These are phyloP conservation scores for Lepus timidus DNA, from an alignment of 2,113 vertebrate species.

Conservation along the genomic window DNA sequence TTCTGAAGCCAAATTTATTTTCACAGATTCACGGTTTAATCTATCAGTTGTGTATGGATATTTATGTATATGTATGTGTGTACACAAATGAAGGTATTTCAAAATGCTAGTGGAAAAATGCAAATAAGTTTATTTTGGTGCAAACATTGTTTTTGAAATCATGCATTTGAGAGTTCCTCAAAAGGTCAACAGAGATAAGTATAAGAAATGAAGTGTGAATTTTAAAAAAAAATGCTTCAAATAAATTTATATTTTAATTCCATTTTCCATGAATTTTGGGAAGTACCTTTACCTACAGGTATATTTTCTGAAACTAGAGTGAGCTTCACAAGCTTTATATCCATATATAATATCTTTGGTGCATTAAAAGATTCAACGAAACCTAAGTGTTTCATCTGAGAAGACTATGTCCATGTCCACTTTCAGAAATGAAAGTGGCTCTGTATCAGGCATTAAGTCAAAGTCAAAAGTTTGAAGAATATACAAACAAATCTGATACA, in stretches of 20 bases:
- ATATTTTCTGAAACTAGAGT: constrained; percentile 44
- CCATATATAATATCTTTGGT: neutral
- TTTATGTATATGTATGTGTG: neutral
- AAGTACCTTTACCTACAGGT: neutral
- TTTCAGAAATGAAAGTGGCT: neutral
- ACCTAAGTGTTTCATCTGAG: constrained; percentile 33
- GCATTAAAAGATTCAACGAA: constrained; percentile 2
- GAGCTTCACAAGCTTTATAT: constrained; percentile 20
- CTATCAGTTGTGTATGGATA: neutral
- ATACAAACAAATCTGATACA: neutral
- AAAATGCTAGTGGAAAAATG: too few species aligned
- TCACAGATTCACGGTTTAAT: neutral
- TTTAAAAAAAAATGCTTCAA: too few species aligned
- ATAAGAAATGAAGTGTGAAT: too few species aligned
- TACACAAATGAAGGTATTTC: too few species aligned
- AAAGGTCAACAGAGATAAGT: too few species aligned
- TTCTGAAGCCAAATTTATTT: constrained; percentile 23
- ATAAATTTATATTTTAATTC: too few species aligned
- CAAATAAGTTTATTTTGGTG: too few species aligned
- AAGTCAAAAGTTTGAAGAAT: constrained; percentile 14
- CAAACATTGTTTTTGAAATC: too few species aligned
- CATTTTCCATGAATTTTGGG: too few species aligned
- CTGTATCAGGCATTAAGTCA: neutral
- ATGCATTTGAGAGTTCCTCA: too few species aligned
- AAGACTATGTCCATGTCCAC: neutral